phyloP scores from a whole-genome alignment of 2,113 vertebrate species.

The Odocoileus hemionus region DNA sequence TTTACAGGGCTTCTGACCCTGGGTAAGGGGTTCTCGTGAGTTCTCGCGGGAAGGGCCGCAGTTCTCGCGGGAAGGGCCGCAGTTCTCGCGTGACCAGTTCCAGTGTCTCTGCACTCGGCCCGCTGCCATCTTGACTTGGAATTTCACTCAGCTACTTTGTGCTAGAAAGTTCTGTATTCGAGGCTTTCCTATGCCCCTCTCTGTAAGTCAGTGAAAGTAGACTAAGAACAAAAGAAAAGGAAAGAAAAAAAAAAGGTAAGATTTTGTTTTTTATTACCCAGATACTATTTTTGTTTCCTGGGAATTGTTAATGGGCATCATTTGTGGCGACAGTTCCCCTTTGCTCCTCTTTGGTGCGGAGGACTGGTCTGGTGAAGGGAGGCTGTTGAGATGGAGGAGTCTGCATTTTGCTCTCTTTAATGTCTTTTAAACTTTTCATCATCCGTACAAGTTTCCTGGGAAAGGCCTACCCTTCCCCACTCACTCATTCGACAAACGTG shows the following conservation, averaged over 20 bases:
- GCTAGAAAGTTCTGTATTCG: background rate
- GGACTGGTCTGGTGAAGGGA: background rate
- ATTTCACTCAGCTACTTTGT: rapidly evolving
- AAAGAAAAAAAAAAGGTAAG: background rate
- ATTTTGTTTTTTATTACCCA: background rate
- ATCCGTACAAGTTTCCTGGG: background rate
- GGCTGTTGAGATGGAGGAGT: background rate
- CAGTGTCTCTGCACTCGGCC: background rate
- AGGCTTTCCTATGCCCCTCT: background rate
- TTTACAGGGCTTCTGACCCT: background rate
- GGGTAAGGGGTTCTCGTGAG: background rate
- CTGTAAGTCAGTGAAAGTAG: background rate
- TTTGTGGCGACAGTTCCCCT: background rate
- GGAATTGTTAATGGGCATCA: background rate
- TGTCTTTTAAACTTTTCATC: background rate
- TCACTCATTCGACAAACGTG: background rate
- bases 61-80: background rate
- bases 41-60: background rate
- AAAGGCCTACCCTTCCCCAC: no score
- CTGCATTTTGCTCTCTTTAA: background rate
- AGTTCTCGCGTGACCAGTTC: background rate
- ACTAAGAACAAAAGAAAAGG: background rate
- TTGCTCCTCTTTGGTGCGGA: background rate
- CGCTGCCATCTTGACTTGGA: background rate
- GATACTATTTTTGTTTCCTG: background rate